Evolutionary conservation across 2,888 invertebrate species (phyloP).

Genomic region (Idaea dimidiata): DNA sequence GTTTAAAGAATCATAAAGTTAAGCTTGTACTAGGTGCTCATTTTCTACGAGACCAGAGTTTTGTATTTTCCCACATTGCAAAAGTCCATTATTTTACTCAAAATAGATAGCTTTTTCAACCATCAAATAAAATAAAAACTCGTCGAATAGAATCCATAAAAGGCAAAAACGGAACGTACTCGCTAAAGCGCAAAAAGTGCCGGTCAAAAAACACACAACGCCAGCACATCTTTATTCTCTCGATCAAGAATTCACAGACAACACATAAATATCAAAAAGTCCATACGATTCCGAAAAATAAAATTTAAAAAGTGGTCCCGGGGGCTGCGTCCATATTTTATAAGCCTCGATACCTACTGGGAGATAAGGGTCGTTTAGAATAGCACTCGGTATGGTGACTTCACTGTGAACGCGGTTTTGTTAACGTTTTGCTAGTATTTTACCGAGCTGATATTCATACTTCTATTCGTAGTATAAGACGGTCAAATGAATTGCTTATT

Average conservation of each 20-base stretch:
- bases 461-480: too few relatives aligned
- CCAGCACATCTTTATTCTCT: constrained; percentile 1
- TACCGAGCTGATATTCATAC: neutral
- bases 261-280: constrained; percentile 19
- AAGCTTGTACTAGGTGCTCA: neutral
- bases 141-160: neutral
- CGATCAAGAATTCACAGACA: constrained; percentile 21
- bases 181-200: neutral
- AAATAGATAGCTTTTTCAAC: neutral
- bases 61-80: neutral
- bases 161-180: neutral
- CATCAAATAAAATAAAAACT: neutral
- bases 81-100: neutral
- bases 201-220: neutral
- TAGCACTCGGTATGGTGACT: neutral
- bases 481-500: too few relatives aligned
- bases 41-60: neutral
- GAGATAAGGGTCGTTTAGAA: constrained; percentile 20
- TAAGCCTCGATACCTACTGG: constrained; percentile 18
- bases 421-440: constrained; percentile 6
- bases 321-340: constrained; percentile 17
- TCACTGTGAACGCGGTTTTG: constrained; percentile 4
- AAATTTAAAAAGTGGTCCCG: constrained; percentile 22
- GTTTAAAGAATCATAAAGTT: neutral
- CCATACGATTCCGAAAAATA: constrained; percentile 19